These are phyloP conservation scores for Clanis bilineata DNA, from an alignment of 2,888 invertebrate genomes.

Conservation along the genomic window DNA sequence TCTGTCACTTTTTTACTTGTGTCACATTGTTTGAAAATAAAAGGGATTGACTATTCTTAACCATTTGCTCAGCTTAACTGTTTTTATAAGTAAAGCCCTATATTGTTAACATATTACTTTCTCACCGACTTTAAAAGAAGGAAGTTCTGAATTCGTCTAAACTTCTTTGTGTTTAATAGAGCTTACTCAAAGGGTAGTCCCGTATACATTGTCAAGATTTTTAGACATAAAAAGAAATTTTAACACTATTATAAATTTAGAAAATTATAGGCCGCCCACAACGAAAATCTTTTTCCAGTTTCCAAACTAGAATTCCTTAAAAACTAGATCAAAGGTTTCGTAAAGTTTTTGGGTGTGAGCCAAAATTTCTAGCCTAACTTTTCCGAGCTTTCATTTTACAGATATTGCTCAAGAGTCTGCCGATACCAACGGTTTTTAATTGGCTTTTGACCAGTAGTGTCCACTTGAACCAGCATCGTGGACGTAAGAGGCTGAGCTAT, in stretches of 20 bases:
- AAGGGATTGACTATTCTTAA: no score
- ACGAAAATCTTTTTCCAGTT: background rate
- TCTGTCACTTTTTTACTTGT: no score
- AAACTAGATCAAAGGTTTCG: background rate
- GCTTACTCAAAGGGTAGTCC: no score
- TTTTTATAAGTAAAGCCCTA: no score
- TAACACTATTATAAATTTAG: background rate
- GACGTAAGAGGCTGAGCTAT: background rate
- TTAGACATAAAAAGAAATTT: no score
- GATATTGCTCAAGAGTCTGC: constrained; percentile 6
- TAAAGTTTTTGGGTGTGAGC: background rate
- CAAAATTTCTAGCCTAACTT: background rate
- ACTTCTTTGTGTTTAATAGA: no score
- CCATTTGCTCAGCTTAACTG: no score
- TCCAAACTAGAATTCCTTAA: background rate
- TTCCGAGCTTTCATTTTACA: background rate
- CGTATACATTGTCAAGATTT: no score
- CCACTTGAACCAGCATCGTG: background rate
- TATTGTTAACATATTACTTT: no score
- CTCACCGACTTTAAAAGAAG: no score
- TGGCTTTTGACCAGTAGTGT: background rate
- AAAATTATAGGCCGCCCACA: background rate
- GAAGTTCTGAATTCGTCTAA: no score
- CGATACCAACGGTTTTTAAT: constrained; percentile 4
- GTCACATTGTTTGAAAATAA: no score